phyloP scores from a whole-genome alignment of 1,140 invertebrate species.

The Parasteatoda tepidariorum region DNA sequence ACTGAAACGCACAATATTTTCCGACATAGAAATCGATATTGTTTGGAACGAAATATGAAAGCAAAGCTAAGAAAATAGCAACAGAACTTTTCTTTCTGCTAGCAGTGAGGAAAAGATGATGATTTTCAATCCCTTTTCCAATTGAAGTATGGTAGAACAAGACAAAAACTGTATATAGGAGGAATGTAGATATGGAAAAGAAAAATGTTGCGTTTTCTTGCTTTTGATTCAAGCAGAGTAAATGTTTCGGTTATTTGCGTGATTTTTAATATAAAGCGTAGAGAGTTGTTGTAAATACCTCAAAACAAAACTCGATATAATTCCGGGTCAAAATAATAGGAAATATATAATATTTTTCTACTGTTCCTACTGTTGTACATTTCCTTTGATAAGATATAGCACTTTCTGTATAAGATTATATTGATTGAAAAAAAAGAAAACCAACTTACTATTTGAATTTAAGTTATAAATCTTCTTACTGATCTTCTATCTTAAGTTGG shows the following conservation, averaged over 20 bases:
- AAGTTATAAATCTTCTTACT: no score
- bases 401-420: no score
- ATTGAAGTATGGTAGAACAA: constrained; percentile 11
- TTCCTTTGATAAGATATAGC: no score
- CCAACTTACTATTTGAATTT: no score
- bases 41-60: neutral
- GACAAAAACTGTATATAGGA: constrained; percentile 28
- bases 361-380: no score
- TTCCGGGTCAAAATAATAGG: no score
- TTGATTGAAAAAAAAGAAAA: no score
- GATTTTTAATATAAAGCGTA: no score
- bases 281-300: no score
- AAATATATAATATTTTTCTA: no score
- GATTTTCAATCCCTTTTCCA: constrained; percentile 47
- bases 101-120: constrained; percentile 38
- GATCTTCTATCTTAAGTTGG: no score
- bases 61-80: neutral
- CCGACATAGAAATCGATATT: neutral
- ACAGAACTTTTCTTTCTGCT: neutral
- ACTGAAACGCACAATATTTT: constrained; percentile 16
- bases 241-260: neutral
- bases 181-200: constrained; percentile 4
- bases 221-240: neutral
- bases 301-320: no score
- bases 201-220: neutral